Conservation (phyloP, 2,888 invertebrate genomes). For the Belgica antarctica region DNA sequence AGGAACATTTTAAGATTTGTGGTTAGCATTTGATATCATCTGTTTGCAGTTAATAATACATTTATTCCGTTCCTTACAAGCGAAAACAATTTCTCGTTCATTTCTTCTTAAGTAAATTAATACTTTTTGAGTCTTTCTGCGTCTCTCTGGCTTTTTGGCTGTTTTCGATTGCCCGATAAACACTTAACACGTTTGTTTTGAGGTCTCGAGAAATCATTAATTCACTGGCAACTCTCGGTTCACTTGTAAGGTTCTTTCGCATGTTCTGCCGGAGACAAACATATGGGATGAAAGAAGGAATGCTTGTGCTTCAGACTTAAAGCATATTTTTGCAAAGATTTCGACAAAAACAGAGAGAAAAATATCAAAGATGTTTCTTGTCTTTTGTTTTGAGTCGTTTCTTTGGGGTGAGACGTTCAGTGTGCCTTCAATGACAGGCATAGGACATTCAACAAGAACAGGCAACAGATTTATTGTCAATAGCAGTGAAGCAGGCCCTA, state of each 20-base stretch:
- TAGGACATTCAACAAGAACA: constrained; percentile 36
- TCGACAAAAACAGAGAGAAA: not conserved
- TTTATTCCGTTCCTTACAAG: too few relatives aligned
- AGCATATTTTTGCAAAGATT: not conserved
- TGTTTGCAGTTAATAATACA: constrained; percentile 15
- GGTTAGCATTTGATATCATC: constrained; percentile 11
- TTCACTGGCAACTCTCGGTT: not conserved
- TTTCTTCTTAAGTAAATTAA: not conserved
- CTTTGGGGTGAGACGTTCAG: not conserved
- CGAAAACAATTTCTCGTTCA: not conserved
- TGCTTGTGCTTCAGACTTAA: not conserved
- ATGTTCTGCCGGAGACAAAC: not conserved
- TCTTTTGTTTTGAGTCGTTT: not conserved
- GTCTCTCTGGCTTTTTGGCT: not conserved
- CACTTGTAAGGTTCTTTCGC: not conserved
- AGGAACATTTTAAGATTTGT: not conserved
- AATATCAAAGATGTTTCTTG: constrained; percentile 4
- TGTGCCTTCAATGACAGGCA: constrained; percentile 31
- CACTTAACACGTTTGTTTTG: constrained; percentile 1
- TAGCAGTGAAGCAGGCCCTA: not conserved
- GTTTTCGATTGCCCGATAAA: constrained; percentile 4
- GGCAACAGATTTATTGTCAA: constrained; percentile 38
- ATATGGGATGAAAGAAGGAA: not conserved
- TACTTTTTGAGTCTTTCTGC: not conserved
- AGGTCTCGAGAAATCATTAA: not conserved